Conservation (phyloP, 2,113 vertebrate species). For the Pica pica region DNA sequence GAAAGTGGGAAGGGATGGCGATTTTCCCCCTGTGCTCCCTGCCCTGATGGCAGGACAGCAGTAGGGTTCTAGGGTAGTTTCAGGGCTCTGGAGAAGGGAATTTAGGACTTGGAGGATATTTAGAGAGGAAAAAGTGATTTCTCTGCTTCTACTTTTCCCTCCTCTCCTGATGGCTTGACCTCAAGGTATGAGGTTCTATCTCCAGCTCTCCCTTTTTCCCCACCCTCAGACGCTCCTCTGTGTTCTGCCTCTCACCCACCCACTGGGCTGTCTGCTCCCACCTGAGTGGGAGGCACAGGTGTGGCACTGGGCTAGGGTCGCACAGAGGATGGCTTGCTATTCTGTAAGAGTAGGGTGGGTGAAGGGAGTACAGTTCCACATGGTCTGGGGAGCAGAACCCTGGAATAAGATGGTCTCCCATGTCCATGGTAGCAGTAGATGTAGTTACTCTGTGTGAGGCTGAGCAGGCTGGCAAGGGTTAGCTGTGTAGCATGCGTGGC, state of each 20-base stretch:
- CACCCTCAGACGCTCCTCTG: background rate
- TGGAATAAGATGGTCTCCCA: background rate
- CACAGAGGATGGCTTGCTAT: background rate
- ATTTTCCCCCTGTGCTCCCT: background rate
- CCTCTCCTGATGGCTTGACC: background rate
- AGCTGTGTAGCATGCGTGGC: background rate
- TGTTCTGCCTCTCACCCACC: background rate
- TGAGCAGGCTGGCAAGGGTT: background rate
- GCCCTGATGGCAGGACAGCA: background rate
- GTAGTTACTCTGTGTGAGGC: background rate
- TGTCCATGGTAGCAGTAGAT: background rate
- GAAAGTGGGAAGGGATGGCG: background rate
- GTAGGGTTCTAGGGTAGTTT: background rate
- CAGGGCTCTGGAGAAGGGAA: background rate
- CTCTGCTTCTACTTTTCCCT: background rate
- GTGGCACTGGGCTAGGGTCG: background rate
- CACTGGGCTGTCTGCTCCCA: background rate
- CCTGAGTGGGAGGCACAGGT: background rate
- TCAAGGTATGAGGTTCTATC: background rate
- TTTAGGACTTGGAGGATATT: background rate
- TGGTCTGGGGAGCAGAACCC: background rate
- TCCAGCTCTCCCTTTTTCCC: background rate
- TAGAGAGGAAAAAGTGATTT: background rate
- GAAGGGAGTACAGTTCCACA: background rate
- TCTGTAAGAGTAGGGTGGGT: background rate